Evolutionary conservation across 2,113 vertebrate genomes (phyloP).

Genomic region (Salvator merianae): DNA sequence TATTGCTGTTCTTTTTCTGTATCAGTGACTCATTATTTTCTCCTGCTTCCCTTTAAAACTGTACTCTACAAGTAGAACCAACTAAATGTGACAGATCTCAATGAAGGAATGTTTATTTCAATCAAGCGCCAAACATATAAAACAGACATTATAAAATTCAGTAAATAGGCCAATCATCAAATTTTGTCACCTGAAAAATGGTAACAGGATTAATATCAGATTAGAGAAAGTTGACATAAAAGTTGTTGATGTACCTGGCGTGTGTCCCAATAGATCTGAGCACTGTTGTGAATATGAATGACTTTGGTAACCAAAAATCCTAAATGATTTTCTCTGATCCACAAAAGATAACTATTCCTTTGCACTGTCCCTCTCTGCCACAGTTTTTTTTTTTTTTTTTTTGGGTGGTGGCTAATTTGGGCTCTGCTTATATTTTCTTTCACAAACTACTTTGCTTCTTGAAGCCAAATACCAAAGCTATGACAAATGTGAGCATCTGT

Average conservation of each 20-base stretch:
- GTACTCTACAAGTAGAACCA: neutral
- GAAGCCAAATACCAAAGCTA: conserved; percentile 9
- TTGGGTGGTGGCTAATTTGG: neutral
- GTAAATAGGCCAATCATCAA: too few relatives aligned
- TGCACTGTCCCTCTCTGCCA: neutral
- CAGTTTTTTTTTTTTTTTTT: neutral
- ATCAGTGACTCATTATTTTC: neutral
- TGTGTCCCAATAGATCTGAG: neutral
- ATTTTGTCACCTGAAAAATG: too few relatives aligned
- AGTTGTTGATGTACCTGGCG: too few relatives aligned
- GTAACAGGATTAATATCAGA: too few relatives aligned
- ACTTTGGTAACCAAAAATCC: neutral
- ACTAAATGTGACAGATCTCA: neutral
- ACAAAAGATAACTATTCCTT: neutral
- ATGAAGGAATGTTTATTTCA: too few relatives aligned
- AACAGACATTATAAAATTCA: too few relatives aligned
- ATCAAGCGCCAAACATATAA: too few relatives aligned
- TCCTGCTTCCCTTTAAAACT: neutral
- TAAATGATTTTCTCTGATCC: neutral
- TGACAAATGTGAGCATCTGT: neutral
- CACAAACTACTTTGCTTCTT: neutral
- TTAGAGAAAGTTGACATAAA: neutral
- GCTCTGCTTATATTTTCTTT: neutral
- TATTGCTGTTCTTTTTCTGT: neutral
- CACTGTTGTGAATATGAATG: neutral